Evolutionary conservation across 1,140 invertebrate genomes (phyloP), one percentile per base, ranked within the genome.

Genomic region (Leptinotarsa defecta): DNA sequence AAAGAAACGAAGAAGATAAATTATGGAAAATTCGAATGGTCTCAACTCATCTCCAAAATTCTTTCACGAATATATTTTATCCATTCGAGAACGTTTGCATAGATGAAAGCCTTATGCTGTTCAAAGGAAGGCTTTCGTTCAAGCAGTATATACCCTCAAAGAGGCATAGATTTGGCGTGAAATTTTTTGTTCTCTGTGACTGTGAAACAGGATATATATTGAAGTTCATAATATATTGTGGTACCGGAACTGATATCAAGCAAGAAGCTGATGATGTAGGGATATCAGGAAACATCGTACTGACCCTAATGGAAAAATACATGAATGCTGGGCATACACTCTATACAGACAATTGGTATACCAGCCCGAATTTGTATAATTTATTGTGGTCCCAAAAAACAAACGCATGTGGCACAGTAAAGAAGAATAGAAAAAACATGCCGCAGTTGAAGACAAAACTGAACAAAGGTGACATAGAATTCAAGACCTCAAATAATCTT

Each of bases 331-430:
- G 80, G 5, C 85, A 86, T 77, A 78, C 80, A 11, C 71, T 87
- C 20, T 83, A 83, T 71, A 80, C 83, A 2, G 85, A 86, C 75
- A 87, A 52, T 52, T 86, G 77, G 73, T 87, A 87, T 74, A 84
- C 83, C 8, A 84, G 82, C 73, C 85, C 84, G 62, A 75, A 5
- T 13, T 72, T 75, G 20, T 77, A 27, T 70, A 24, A 19, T 34
- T 22, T 62, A 17, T 19, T 70, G 43, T 69, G 27, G 48, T 34
- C 71, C 82, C 67, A 48, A 74, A n/a, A 80, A 81, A 75, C 49
- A 79, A 48, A 86, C 82, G 49, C 49, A 19, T 79, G 81, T 78
- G 83, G 81, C 22, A 84, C 82, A 17, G 83, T 84, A 43, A 81
- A 77, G 75, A 77, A 80, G 69, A 80, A 79, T 22, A 71, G 81